A percentile compares a stretch with the other conserved stretches of the same genome.
Conservation (phyloP, 2,888 invertebrate species). For the Chrysodeixis includens region DNA sequence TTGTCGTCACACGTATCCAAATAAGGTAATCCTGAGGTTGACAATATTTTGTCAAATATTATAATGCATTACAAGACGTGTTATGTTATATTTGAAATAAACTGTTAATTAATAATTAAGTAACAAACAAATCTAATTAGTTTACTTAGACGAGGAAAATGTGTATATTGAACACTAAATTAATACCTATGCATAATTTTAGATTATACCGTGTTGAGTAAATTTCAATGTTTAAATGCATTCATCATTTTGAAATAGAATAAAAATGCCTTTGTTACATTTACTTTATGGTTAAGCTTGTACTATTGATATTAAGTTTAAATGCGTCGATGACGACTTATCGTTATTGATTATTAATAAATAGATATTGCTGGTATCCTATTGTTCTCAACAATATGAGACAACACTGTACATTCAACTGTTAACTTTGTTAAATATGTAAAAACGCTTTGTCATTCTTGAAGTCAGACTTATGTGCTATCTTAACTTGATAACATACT, state of each 20-base stretch:
- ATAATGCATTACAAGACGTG: no score
- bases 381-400: constrained; percentile 1
- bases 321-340: constrained; percentile 19
- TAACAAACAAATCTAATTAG: background rate
- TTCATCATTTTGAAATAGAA: background rate
- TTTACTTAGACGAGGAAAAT: background rate
- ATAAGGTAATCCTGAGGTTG: constrained; percentile 13
- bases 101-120: background rate
- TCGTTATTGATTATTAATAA: constrained; percentile 11
- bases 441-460: background rate
- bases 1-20: constrained; percentile 2
- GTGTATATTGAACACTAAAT: background rate
- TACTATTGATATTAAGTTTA: constrained; percentile 1
- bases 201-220: no score
- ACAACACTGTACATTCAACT: background rate
- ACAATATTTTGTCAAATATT: background rate
- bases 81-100: background rate
- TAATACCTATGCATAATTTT: background rate
- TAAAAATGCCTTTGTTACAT: constrained; percentile 14
- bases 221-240: no score
- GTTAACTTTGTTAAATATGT: background rate
- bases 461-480: background rate
- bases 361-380: background rate
- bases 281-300: constrained; percentile 6
- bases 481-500: background rate